Base-by-base conservation (phyloP, 1,140 invertebrate species). In the Plectrocnemia conspersa region DNA sequence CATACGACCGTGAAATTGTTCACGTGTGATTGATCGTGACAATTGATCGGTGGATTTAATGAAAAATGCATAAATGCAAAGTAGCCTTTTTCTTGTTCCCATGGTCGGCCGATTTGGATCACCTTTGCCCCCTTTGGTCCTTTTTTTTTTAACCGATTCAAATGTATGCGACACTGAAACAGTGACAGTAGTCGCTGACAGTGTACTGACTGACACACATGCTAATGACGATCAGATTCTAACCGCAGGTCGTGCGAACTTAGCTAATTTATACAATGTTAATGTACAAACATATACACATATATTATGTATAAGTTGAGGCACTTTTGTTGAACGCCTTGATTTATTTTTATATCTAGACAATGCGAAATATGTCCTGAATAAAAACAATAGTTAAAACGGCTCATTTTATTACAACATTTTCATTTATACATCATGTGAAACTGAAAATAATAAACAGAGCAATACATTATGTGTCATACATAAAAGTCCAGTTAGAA, bases 41-140 rank as follows among this genome's bases (percentile, higher is more conserved):
- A 13, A 50, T 50, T 50, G 19, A 15, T n/a, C n/a, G n/a, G n/a
- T n/a, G n/a, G n/a, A n/a, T n/a, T n/a, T n/a, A 23, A 50, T 38
- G 47, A 50, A 50, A 50, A 29, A 50, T 50, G 47, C 47, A 50
- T 50, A 23, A 50, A 50, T 50, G 47, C 22, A 50, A 50, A 50
- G 16, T 11, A 22, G 33, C 38, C 47, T n/a, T n/a, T n/a, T n/a
- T n/a, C n/a, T n/a, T 25, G 33, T 50, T 38, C 33, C 45, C 45
- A 47, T 47, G 45, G 25, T 11, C 24, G 38, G 29, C 15, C 21
- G 19, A 44, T 19, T 44, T 25, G 21, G 19, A 32, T 32, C 22
- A 21, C 22, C 24, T 38, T 38, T 16, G 35, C 5, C 35, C 35
- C 32, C 23, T 9, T 9, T 13, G 21, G 10, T 22, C 16, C 42